phyloP scores from a whole-genome alignment of 2,113 vertebrate genomes.

The Esox niger region DNA sequence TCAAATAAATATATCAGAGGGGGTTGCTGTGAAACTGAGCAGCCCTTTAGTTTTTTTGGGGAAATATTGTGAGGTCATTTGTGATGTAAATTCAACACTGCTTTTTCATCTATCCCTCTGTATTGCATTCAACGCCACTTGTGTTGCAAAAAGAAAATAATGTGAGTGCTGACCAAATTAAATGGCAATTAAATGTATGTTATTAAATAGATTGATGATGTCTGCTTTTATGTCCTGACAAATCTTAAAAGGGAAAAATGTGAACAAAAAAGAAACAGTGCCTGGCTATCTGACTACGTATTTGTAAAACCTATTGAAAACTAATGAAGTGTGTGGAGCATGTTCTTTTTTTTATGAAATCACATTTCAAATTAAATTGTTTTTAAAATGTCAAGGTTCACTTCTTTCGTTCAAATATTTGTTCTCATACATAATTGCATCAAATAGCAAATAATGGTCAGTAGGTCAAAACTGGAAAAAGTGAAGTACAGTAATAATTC shows the following conservation, averaged over 20 bases:
- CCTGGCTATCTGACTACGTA: slow-evolving; percentile 90
- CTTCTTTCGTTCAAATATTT: neutral
- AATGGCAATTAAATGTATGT: slow-evolving; percentile 93
- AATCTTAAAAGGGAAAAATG: slow-evolving; percentile 64
- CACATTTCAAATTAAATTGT: slow-evolving; percentile 98
- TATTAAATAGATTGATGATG: slow-evolving; percentile 87
- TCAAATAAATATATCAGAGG: slow-evolving; percentile 38
- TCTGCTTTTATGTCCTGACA: slow-evolving; percentile 87
- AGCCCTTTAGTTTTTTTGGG: slow-evolving; percentile 52
- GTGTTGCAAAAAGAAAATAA: slow-evolving; percentile 81
- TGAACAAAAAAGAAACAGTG: slow-evolving; percentile 81
- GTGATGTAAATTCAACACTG: slow-evolving; percentile 67
- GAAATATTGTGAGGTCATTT: slow-evolving; percentile 60
- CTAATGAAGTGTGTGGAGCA: slow-evolving; percentile 90
- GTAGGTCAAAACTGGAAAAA: no score
- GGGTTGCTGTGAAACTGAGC: slow-evolving; percentile 38
- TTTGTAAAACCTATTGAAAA: slow-evolving; percentile 77
- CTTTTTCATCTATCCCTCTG: slow-evolving; percentile 54
- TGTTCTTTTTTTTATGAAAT: slow-evolving; percentile 92
- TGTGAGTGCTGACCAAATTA: slow-evolving; percentile 88
- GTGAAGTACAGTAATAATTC: no score
- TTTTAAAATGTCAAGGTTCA: slow-evolving; percentile 74
- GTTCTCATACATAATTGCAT: neutral
- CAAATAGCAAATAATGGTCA: no score
- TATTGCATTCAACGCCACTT: slow-evolving; percentile 66